Percentiles rank a stretch among this genome's conserved stretches.
Evolutionary conservation across 2,113 vertebrate genomes (phyloP).

Genomic region (Menidia beryllina): DNA sequence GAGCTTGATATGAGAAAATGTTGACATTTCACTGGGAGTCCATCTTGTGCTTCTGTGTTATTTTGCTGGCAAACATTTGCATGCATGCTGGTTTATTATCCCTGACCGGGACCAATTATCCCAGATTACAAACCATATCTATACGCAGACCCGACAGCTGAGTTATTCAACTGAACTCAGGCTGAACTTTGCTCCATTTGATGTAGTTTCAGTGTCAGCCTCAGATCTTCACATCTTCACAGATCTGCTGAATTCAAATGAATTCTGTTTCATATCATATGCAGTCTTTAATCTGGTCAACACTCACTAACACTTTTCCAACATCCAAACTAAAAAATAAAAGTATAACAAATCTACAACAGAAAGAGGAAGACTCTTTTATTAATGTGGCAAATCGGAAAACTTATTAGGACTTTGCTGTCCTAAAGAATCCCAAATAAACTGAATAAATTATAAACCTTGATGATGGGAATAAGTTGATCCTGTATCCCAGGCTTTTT

Average conservation of each 20-base stretch:
- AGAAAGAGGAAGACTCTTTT: too few species aligned
- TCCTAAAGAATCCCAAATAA: too few species aligned
- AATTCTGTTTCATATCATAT: slow-evolving; percentile 47
- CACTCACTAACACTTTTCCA: slow-evolving; percentile 25
- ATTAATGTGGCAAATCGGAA: too few species aligned
- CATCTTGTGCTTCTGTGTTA: background rate
- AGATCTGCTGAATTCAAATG: slow-evolving; percentile 40
- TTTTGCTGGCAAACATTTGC: slow-evolving; percentile 3
- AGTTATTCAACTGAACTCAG: slow-evolving; percentile 53
- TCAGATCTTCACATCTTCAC: slow-evolving; percentile 30
- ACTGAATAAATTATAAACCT: too few species aligned
- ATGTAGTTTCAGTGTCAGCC: slow-evolving; percentile 4
- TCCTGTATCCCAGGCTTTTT: too few species aligned
- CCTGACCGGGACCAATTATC: slow-evolving; percentile 72
- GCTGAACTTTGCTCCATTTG: slow-evolving; percentile 54
- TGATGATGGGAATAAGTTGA: too few species aligned
- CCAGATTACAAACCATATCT: slow-evolving; percentile 69
- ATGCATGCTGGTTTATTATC: slow-evolving; percentile 34
- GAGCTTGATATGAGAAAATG: background rate
- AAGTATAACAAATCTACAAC: too few species aligned
- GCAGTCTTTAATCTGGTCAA: slow-evolving; percentile 40
- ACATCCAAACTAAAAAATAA: too few species aligned
- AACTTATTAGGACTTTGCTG: too few species aligned
- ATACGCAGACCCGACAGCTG: slow-evolving; percentile 42
- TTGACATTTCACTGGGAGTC: background rate